Conservation (phyloP, 2,888 invertebrate genomes). For the Lymantria monacha region DNA sequence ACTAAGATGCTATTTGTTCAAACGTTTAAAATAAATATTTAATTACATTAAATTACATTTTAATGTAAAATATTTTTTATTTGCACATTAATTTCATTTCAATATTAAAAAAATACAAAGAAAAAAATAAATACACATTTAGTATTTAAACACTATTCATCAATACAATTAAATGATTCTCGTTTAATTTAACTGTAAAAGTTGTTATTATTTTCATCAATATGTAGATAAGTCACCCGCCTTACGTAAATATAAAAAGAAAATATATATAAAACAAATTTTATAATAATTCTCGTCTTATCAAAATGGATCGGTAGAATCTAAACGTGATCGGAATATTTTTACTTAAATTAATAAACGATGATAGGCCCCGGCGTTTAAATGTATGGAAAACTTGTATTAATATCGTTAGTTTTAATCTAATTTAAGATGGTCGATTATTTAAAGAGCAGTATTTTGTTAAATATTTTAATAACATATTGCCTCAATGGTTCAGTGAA, state of each 20-base stretch:
- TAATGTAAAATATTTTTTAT: no score
- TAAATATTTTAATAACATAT: no score
- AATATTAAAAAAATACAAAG: no score
- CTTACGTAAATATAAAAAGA: constrained; percentile 61
- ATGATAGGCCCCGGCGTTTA: constrained; percentile 8
- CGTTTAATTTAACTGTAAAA: constrained; percentile 18
- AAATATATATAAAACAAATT: constrained; percentile 62
- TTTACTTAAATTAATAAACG: constrained; percentile 31
- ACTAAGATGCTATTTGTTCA: no score
- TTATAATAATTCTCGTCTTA: constrained; percentile 54
- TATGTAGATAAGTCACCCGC: constrained; percentile 57
- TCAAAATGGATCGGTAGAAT: constrained; percentile 57
- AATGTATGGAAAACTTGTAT: constrained; percentile 4
- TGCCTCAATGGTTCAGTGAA: no score
- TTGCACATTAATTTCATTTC: no score
- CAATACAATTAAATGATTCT: no score
- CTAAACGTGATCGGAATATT: constrained; percentile 59
- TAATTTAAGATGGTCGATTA: not conserved
- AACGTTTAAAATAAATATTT: not conserved
- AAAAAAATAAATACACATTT: no score
- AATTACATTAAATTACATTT: constrained; percentile 26
- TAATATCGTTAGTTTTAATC: not conserved
- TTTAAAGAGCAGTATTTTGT: no score
- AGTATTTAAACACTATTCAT: no score
- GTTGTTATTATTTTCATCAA: constrained; percentile 47